Evolutionary conservation across 1,140 invertebrate species (phyloP).

Genomic region (Psix sp.): DNA sequence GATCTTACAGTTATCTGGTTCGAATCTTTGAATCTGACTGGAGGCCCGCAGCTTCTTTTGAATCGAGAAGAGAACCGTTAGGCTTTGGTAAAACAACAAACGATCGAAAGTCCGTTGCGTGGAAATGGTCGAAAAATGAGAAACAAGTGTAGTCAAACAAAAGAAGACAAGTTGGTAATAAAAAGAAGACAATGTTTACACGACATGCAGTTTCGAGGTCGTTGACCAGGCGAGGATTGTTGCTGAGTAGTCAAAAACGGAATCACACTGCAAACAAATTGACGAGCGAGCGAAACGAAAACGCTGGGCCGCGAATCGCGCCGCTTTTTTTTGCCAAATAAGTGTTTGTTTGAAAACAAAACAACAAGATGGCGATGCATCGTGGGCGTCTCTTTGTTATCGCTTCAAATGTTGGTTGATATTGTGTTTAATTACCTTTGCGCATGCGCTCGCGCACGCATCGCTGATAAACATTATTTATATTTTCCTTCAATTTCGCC

Average conservation of each 20-base stretch:
- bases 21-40: too few relatives aligned
- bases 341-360: too few relatives aligned
- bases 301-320: too few relatives aligned
- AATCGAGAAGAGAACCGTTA: not conserved
- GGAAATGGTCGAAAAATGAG: not conserved
- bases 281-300: too few relatives aligned
- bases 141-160: slow-evolving; percentile 22
- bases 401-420: not conserved
- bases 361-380: too few relatives aligned
- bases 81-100: too few relatives aligned
- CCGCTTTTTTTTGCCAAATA: too few relatives aligned
- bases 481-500: not conserved
- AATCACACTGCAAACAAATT: not conserved
- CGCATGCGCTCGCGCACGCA: slow-evolving; percentile 12
- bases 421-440: slow-evolving; percentile 23
- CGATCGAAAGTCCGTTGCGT: too few relatives aligned
- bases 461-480: slow-evolving; percentile 24
- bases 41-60: too few relatives aligned
- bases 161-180: slow-evolving; percentile 12
- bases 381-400: too few relatives aligned
- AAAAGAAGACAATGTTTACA: slow-evolving; percentile 21
- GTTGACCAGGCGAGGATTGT: slow-evolving; percentile 24
- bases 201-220: slow-evolving; percentile 29
- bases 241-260: slow-evolving; percentile 3
- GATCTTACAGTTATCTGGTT: too few relatives aligned